Evolutionary conservation across 35 echinoderm and acorn worm species (phyloP).

Genomic region (Stichopus chloronotus): DNA sequence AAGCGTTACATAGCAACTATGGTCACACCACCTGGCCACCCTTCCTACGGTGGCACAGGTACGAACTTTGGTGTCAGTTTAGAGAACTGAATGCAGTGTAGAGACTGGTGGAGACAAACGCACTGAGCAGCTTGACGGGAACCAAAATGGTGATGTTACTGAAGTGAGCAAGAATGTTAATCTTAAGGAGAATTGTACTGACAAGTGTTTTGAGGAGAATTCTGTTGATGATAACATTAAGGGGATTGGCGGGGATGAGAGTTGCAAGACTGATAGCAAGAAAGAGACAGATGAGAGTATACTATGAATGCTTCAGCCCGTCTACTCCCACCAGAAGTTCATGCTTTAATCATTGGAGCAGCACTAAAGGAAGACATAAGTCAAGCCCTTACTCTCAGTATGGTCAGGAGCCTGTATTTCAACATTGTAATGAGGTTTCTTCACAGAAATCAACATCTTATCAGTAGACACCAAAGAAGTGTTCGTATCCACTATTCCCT

Average conservation of each 20-base stretch:
- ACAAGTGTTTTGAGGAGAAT: not conserved
- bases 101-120: no score
- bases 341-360: constrained; percentile 6
- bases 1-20: no score
- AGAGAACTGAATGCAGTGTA: no score
- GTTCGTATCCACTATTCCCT: constrained; percentile 6
- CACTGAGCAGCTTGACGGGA: no score
- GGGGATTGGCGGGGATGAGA: constrained; percentile 7
- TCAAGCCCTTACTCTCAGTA: not conserved
- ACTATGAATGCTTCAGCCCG: not conserved
- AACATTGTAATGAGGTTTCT: not conserved
- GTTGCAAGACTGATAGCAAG: not conserved
- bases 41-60: no score
- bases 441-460: constrained; percentile 19
- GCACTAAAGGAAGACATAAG: not conserved
- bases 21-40: no score
- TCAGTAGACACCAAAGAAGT: not conserved
- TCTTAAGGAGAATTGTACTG: not conserved
- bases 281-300: not conserved
- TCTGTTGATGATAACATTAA: not conserved
- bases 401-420: not conserved
- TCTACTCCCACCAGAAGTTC: not conserved
- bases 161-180: no score
- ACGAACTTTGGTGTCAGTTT: no score
- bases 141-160: no score